These are phyloP conservation scores for Rhinogobio ventralis DNA, from an alignment of 2,797 vertebrate species.

Conservation along the genomic window DNA sequence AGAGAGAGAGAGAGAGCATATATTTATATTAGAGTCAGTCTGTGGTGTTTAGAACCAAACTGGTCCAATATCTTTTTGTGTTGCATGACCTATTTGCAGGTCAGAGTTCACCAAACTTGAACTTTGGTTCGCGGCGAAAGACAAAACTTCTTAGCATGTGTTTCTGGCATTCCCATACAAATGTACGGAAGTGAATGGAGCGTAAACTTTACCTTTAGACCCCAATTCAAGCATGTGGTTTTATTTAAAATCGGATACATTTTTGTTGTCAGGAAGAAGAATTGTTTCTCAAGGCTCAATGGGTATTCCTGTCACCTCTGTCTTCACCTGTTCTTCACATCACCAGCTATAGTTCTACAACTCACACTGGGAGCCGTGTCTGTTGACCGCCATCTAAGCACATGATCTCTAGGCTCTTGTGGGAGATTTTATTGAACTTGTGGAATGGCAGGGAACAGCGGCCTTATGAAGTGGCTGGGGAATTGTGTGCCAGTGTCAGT, in stretches of 20 bases:
- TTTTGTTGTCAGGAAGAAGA: slow-evolving; percentile 14
- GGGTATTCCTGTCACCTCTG: neutral
- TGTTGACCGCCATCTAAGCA: slow-evolving; percentile 4
- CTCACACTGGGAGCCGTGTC: neutral
- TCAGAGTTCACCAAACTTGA: neutral
- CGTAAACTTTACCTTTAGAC: neutral
- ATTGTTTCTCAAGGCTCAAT: neutral
- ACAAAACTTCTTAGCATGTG: neutral
- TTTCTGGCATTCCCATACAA: neutral
- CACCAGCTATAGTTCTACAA: slow-evolving; percentile 1
- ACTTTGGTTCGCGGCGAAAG: neutral
- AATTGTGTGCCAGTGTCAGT: slow-evolving; percentile 42
- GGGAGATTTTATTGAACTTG: slow-evolving; percentile 8
- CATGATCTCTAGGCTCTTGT: neutral
- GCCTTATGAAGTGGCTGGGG: slow-evolving; percentile 21
- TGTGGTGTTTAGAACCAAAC: neutral
- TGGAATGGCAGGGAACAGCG: neutral
- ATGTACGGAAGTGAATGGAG: neutral
- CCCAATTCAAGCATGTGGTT: neutral
- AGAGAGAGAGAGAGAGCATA: too few relatives aligned
- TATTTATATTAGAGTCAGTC: neutral
- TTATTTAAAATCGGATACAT: neutral
- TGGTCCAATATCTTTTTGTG: too few relatives aligned
- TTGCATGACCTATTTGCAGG: neutral
- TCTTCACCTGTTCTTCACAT: neutral